Percentiles rank a stretch among this genome's conserved stretches.
These are phyloP conservation scores for Capitulum mitella DNA, from an alignment of 2,888 invertebrate species.

Conservation along the genomic window DNA sequence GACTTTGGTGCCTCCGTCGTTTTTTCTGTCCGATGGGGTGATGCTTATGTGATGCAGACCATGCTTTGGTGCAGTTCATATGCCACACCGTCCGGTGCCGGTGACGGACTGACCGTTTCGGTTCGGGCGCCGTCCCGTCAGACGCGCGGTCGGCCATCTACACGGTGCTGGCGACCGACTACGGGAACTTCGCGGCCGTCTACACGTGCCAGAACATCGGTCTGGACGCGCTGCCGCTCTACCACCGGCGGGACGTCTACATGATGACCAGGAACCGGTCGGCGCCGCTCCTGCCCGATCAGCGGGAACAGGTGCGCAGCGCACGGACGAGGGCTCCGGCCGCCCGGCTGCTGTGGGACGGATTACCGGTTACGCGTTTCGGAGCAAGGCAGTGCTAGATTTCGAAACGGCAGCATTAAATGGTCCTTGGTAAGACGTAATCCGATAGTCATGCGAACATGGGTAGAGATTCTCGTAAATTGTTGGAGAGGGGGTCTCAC, in stretches of 20 bases:
- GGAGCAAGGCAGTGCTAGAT: too few relatives aligned
- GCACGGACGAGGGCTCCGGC: background rate
- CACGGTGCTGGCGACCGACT: conserved; percentile 19
- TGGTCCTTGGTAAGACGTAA: too few relatives aligned
- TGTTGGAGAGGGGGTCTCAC: too few relatives aligned
- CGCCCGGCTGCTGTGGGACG: too few relatives aligned
- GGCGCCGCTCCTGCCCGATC: background rate
- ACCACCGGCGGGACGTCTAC: conserved; percentile 15
- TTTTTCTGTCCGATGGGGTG: too few relatives aligned
- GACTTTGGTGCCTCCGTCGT: too few relatives aligned
- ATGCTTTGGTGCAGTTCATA: too few relatives aligned
- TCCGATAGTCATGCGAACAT: too few relatives aligned
- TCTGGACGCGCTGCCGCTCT: background rate
- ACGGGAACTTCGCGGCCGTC: background rate
- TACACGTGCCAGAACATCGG: conserved; percentile 24
- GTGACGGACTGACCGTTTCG: background rate
- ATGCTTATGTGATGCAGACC: background rate
- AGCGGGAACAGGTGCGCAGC: background rate
- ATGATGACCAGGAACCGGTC: background rate
- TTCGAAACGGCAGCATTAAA: too few relatives aligned
- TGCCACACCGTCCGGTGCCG: too few relatives aligned
- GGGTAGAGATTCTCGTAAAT: too few relatives aligned
- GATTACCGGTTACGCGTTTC: too few relatives aligned
- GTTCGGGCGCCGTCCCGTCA: background rate
- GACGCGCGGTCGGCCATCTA: conserved; percentile 11